Base-by-base conservation (phyloP, 2,888 invertebrate species). In the Spilarctia lutea region DNA sequence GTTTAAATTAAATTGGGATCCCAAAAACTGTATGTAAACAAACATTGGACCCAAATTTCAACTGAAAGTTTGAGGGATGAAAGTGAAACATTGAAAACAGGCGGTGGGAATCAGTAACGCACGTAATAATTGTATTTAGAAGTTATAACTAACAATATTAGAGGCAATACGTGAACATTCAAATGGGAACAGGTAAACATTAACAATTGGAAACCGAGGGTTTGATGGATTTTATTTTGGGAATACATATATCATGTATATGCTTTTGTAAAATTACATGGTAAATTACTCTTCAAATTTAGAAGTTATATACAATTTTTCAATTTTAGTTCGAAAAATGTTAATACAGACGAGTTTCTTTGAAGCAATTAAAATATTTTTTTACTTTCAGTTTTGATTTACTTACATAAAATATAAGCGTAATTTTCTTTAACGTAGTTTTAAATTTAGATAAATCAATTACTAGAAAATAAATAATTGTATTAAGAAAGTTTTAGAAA, bases 1-100 rank as follows among this genome's bases (percentile, higher is more conserved):
- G 95, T 95, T 94, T 94, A 94, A 96, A 94, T 94, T 94, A 94
- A 96, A 94, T 94, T 94, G 92, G 91, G 89, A 83, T 84, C 91
- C 94, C 95, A 94, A 94, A 95, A 94, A 94, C 93, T 93, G 91
- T 91, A 91, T 90, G 91, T 92, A 94, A 94, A 94, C 95, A 94
- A 93, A 92, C 92, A 91, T 84, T 80, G 88, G 86, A 87, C 89
- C 91, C 87, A 88, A 90, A 89, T 90, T 83, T 81, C 73, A 78
- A 82, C 78, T 77, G 56, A 65, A 92, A 95, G 90, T 94, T 92
- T 84, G 76, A 82, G 88, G 91, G 89, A 87, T 85, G 85, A 82
- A 88, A 89, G 88, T 91, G 92, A 92, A 91, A 93, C 93, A 93
- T 91, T 91, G 90, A 86, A 90, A 92, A 91, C 91, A 91, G 87